Evolutionary conservation across 2,888 invertebrate species (phyloP).

Genomic region (Rotaria macrura): DNA sequence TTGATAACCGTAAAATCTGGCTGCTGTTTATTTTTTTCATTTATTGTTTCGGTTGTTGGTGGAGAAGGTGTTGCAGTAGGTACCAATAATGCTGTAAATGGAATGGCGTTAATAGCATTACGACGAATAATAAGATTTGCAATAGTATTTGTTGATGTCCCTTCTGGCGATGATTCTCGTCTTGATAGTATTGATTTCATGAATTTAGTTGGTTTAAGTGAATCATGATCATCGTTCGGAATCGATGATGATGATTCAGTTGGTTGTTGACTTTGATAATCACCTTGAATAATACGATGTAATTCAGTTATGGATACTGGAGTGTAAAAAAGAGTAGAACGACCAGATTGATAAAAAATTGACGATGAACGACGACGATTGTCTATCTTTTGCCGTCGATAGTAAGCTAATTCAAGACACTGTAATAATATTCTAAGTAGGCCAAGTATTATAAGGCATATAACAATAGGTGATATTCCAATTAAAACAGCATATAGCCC

Average conservation of each 20-base stretch:
- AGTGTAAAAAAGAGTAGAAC: neutral
- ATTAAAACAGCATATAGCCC: neutral
- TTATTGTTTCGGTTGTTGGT: neutral
- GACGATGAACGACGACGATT: neutral
- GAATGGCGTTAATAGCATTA: neutral
- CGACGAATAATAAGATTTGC: neutral
- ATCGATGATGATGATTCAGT: neutral
- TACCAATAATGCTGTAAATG: neutral
- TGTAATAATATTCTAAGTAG: neutral
- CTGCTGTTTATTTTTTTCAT: neutral
- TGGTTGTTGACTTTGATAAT: neutral
- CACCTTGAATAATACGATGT: constrained; percentile 17
- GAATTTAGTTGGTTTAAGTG: neutral
- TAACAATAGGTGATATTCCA: neutral
- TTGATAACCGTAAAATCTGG: neutral
- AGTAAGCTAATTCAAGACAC: neutral
- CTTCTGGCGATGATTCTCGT: neutral
- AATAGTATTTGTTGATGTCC: neutral
- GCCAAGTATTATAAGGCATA: neutral
- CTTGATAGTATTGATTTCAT: neutral
- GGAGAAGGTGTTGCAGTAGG: neutral
- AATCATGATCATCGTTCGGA: neutral
- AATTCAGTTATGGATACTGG: neutral
- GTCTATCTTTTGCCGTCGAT: neutral
- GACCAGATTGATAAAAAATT: neutral